Base-by-base conservation (phyloP, 2,888 invertebrate genomes). In the Caradrina kadenii region DNA sequence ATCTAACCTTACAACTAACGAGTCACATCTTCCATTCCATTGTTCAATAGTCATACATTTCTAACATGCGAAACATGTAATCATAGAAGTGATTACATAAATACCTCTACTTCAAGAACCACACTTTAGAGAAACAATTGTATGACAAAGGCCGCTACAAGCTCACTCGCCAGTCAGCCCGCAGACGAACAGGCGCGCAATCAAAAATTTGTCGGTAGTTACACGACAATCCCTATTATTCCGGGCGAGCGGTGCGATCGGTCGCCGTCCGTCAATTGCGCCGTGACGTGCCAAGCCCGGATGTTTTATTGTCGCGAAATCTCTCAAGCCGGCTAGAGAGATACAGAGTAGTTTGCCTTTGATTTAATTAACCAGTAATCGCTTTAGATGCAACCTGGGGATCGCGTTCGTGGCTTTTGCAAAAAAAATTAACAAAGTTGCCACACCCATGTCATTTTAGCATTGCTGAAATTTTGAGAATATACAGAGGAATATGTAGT, bases 221-320 rank as follows among this genome's bases (percentile, higher is more conserved):
- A 52, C 49, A 42, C 69, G 65, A 61, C 73, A 59, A 60, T 63
- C 61, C 59, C 39, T 60, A 66, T 73, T 68, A 63, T 76, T 65
- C 67, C 77, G 67, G 26, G 69, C 62, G 66, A 64, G 69, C 61
- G 52, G 63, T 55, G 69, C 63, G 53, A 78, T 71, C 80, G 71
- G 78, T 39, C 35, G 45, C 59, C 48, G 71, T 75, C 60, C 66
- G 19, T 81, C 75, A 73, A 79, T 81, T 70, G 68, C 52, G 65
- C 73, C 63, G 22, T 22, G 60, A 49, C 49, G 60, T 63, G 56
- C 48, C 35, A 39, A 22, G 45, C 50, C 52, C 58, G 55, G 71
- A 48, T 55, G 53, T 71, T 71, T 71, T 71, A 58, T 67, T 63
- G 59, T 76, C 71, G 52, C 49, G 45, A 54, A 63, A 74, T 61